Evolutionary conservation across 1,140 invertebrate species (phyloP).

Genomic region (Anastrepha ludens): DNA sequence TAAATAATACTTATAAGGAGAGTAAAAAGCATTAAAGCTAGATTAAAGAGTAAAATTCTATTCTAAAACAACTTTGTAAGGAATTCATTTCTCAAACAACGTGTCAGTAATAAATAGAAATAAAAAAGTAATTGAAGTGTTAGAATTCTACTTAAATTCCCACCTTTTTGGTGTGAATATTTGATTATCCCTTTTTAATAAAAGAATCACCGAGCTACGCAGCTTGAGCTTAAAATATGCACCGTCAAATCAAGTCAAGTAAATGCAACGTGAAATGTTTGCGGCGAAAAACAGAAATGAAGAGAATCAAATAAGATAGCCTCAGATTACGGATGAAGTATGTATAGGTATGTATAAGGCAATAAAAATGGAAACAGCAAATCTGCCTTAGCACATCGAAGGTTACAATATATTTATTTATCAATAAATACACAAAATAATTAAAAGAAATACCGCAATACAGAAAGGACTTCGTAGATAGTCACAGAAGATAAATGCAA

Average conservation of each 20-base stretch:
- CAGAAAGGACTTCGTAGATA: not conserved
- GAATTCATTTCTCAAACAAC: too few relatives aligned
- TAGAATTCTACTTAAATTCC: not conserved
- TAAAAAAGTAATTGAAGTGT: not conserved
- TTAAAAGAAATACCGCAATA: not conserved
- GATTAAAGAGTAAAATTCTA: too few relatives aligned
- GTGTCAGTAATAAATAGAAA: too few relatives aligned
- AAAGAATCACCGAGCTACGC: conserved; percentile 17
- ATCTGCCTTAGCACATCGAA: too few relatives aligned
- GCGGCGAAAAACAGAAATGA: not conserved
- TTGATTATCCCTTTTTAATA: not conserved
- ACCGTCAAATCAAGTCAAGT: conserved; percentile 40
- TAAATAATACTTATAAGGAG: too few relatives aligned
- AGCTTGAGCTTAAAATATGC: not conserved
- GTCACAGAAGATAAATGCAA: too few relatives aligned
- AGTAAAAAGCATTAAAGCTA: too few relatives aligned
- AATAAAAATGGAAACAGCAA: too few relatives aligned
- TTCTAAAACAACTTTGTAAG: too few relatives aligned
- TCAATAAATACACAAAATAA: not conserved
- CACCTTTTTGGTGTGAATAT: conserved; percentile 15
- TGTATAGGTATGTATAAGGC: too few relatives aligned
- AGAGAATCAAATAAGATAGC: not conserved
- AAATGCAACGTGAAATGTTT: not conserved
- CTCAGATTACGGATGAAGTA: too few relatives aligned
- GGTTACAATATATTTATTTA: too few relatives aligned